Conservation (phyloP, 2,797 vertebrate species). For the Acipenser oxyrinchus region DNA sequence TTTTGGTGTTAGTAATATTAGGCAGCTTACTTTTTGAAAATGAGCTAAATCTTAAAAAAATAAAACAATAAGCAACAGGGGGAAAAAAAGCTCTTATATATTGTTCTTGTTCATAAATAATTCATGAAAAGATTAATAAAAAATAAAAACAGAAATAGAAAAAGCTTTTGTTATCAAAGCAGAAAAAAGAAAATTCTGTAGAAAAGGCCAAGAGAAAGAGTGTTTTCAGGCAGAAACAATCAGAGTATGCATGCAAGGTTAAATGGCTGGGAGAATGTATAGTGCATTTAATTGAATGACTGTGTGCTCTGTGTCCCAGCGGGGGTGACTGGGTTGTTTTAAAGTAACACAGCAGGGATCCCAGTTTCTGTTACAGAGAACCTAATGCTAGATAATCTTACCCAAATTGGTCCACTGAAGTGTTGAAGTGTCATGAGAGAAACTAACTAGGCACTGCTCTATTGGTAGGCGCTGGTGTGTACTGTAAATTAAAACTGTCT, state of each 20-base stretch:
- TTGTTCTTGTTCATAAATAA: no score
- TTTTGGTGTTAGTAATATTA: no score
- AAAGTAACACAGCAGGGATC: conserved; percentile 20
- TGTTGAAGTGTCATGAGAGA: neutral
- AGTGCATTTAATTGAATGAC: conserved; percentile 28
- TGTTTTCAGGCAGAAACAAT: conserved; percentile 38
- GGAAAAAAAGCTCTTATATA: no score
- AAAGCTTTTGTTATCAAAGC: no score
- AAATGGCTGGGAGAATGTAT: conserved; percentile 33
- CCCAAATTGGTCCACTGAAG: conserved; percentile 22
- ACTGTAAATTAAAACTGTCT: neutral
- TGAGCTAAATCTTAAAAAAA: no score
- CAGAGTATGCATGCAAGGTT: conserved; percentile 24
- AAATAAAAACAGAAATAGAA: no score
- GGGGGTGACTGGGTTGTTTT: conserved; percentile 30
- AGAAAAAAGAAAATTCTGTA: no score
- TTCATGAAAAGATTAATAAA: no score
- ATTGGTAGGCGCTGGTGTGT: neutral
- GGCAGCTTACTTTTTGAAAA: no score
- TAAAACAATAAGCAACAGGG: no score
- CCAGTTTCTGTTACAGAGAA: conserved; percentile 33
- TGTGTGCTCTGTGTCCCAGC: conserved; percentile 28
- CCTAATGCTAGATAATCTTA: conserved; percentile 26
- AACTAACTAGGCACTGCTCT: conserved; percentile 8
- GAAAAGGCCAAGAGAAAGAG: conserved; percentile 20